These are phyloP conservation scores for Silurus lanzhouensis DNA, from an alignment of 2,797 vertebrate species.

Conservation along the genomic window DNA sequence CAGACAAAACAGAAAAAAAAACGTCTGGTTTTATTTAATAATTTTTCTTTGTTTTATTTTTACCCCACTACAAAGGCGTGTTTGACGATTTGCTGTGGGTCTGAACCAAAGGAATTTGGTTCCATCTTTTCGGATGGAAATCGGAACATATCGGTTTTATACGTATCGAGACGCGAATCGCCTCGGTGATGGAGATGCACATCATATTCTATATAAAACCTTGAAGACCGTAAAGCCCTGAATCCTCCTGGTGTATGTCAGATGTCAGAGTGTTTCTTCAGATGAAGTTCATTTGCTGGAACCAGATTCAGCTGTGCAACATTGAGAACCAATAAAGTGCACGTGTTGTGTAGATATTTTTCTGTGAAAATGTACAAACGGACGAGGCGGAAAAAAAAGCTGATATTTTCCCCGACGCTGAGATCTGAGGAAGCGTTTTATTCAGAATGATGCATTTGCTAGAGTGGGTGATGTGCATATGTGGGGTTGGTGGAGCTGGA, in stretches of 20 bases:
- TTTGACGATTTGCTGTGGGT: no score
- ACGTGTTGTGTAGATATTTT: conserved; percentile 7
- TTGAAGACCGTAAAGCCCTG: no score
- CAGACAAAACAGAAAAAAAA: no score
- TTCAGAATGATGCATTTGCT: conserved; percentile 11
- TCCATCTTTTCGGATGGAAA: no score
- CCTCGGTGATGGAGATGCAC: no score
- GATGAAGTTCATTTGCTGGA: background rate
- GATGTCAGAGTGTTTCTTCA: background rate
- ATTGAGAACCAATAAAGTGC: background rate
- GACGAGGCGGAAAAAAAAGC: background rate
- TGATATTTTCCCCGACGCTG: conserved; percentile 14
- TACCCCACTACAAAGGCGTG: no score
- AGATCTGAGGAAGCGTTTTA: conserved; percentile 9
- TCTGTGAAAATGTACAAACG: background rate
- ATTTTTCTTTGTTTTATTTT: no score
- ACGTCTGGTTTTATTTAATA: no score
- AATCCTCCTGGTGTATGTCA: background rate
- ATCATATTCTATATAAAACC: no score
- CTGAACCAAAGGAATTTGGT: no score
- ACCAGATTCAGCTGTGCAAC: background rate
- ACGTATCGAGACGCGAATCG: no score
- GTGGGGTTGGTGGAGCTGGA: conserved; percentile 9
- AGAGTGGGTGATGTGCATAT: conserved; percentile 27
- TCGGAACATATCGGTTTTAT: no score